Evolutionary conservation across 2,888 invertebrate species (phyloP).

Genomic region (Sphaeridia pumilis): DNA sequence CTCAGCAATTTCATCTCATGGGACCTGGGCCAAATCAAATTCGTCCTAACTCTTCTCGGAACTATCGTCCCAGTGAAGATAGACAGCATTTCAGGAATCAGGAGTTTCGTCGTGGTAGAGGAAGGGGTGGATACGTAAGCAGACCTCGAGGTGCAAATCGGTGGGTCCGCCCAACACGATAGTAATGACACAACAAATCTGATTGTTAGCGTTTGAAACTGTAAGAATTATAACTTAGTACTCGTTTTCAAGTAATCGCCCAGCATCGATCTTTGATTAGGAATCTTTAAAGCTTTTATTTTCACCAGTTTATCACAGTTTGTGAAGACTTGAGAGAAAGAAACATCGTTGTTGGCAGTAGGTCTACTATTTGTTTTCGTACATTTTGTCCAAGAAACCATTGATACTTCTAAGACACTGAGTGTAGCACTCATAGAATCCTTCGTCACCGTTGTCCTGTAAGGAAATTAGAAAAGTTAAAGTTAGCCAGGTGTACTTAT

Average conservation of each 20-base stretch:
- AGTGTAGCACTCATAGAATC: conserved; percentile 64
- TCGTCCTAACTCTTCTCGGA: not conserved
- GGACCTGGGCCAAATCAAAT: not conserved
- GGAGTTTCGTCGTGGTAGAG: not conserved
- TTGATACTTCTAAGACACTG: conserved; percentile 57
- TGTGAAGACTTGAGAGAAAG: not conserved
- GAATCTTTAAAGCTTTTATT: too few species aligned
- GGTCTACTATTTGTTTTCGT: not conserved
- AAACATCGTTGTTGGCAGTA: too few species aligned
- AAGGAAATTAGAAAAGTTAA: conserved; percentile 36
- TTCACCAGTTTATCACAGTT: too few species aligned
- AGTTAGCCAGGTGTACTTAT: not conserved
- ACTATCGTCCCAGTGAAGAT: not conserved
- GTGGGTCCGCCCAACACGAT: too few species aligned
- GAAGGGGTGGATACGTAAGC: not conserved
- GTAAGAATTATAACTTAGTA: too few species aligned
- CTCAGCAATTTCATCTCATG: not conserved
- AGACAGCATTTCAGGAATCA: not conserved
- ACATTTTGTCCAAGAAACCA: conserved; percentile 47
- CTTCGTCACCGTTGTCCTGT: conserved; percentile 53
- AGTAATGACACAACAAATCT: too few species aligned
- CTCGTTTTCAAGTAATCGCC: too few species aligned
- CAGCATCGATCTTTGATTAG: too few species aligned
- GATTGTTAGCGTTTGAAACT: too few species aligned
- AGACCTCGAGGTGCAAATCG: too few species aligned